Conservation (phyloP, 2,797 vertebrate species). For the Crenuchus spilurus region DNA sequence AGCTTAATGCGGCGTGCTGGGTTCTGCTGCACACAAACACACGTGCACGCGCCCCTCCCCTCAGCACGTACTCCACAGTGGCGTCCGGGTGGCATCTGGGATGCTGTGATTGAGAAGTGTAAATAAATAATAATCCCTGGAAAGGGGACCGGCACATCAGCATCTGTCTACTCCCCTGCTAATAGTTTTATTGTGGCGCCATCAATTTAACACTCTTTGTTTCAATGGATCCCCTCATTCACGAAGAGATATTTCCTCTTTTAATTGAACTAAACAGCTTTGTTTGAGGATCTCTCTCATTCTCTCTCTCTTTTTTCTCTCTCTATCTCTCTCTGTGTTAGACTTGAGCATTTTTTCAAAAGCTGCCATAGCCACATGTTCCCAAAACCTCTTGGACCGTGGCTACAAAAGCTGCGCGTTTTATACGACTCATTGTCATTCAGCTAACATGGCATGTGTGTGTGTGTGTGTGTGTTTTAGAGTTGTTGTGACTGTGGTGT, state of each 20-base stretch:
- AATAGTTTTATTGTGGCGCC: conserved; percentile 85
- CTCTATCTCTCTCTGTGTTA: conserved; percentile 47
- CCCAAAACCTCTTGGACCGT: conserved; percentile 50
- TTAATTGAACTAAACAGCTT: conserved; percentile 80
- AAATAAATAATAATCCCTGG: conserved; percentile 89
- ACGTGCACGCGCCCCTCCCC: conserved; percentile 34
- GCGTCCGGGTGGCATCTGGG: conserved; percentile 83
- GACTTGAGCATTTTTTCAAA: conserved; percentile 43
- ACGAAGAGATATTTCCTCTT: conserved; percentile 76
- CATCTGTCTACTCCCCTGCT: conserved; percentile 86
- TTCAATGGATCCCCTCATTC: conserved; percentile 74
- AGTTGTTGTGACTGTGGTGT: background rate
- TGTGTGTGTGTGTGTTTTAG: background rate
- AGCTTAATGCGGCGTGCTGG: conserved; percentile 32
- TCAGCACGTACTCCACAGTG: conserved; percentile 71
- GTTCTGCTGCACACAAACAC: conserved; percentile 23
- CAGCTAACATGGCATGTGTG: conserved; percentile 4
- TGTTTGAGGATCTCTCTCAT: conserved; percentile 77
- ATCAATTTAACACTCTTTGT: conserved; percentile 86
- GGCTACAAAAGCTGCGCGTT: conserved; percentile 23
- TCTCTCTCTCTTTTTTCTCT: background rate
- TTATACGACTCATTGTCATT: conserved; percentile 43
- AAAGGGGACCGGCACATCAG: conserved; percentile 84
- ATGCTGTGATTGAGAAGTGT: conserved; percentile 85
- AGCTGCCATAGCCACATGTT: conserved; percentile 46